Evolutionary conservation across 2,888 invertebrate genomes (phyloP).

Genomic region (Tribolium freemani): DNA sequence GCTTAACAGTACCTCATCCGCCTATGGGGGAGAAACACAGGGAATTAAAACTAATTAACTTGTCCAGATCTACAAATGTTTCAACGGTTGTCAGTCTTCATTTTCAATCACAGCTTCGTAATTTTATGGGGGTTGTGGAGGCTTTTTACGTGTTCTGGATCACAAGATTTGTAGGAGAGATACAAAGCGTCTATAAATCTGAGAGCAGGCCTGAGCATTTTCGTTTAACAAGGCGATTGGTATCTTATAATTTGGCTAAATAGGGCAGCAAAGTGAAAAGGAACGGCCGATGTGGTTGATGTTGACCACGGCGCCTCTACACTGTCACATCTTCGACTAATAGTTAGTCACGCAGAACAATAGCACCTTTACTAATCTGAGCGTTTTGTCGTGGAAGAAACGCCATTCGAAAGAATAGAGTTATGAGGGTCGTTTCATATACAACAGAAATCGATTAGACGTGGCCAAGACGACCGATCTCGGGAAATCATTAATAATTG

Average conservation of each 20-base stretch:
- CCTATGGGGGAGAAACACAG: too few species aligned
- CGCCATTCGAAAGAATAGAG: conserved; percentile 52
- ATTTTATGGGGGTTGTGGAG: conserved; percentile 3
- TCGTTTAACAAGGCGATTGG: conserved; percentile 51
- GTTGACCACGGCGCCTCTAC: conserved; percentile 46
- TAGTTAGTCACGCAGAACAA: conserved; percentile 52
- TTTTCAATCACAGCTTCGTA: conserved; percentile 7
- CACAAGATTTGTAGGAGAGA: conserved; percentile 9
- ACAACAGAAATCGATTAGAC: conserved; percentile 58
- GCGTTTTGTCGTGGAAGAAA: conserved; percentile 52
- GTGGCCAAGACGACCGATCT: conserved; percentile 47
- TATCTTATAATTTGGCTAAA: conserved; percentile 51
- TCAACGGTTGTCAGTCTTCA: conserved; percentile 9
- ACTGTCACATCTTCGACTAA: conserved; percentile 48
- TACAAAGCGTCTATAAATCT: conserved; percentile 24
- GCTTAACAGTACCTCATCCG: too few species aligned
- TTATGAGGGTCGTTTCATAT: conserved; percentile 57
- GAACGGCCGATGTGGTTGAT: conserved; percentile 43
- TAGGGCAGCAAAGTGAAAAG: conserved; percentile 39
- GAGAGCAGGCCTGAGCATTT: conserved; percentile 35
- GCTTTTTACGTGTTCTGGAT: conserved; percentile 20
- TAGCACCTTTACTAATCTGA: conserved; percentile 52
- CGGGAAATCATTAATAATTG: conserved; percentile 55
- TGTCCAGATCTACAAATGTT: conserved; percentile 6
- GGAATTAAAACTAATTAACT: too few species aligned